These are phyloP conservation scores for Elgaria multicarinata DNA, from an alignment of 2,113 vertebrate species.

Conservation along the genomic window DNA sequence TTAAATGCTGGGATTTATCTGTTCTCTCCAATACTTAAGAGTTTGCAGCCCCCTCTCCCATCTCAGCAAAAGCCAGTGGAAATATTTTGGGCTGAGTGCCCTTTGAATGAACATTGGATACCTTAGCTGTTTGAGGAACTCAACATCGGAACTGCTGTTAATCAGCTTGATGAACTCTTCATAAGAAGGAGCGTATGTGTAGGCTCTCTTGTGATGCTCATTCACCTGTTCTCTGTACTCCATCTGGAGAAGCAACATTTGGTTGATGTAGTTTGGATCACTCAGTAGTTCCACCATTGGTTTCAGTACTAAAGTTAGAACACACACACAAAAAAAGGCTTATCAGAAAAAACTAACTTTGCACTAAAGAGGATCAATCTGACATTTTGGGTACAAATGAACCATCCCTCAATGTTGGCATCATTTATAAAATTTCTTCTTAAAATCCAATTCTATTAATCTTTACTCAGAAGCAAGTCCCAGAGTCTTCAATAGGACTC, in stretches of 20 bases:
- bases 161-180: conserved; percentile 99
- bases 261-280: conserved; percentile 96
- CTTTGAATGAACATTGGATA: conserved; percentile 65
- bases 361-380: background rate
- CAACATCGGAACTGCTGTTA: conserved; percentile 90
- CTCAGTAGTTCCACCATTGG: conserved; percentile 94
- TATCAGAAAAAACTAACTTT: conserved; percentile 14
- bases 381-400: conserved; percentile 13
- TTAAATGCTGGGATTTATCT: conserved; percentile 7
- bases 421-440: background rate
- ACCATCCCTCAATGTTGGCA: background rate
- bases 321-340: background rate
- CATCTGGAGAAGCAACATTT: conserved; percentile 92
- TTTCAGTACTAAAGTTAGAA: conserved; percentile 85
- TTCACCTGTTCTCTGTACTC: conserved; percentile 94
- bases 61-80: conserved; percentile 7
- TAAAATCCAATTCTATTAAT: background rate
- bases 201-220: conserved; percentile 95
- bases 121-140: conserved; percentile 99
- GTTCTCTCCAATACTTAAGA: conserved; percentile 15
- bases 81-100: conserved; percentile 26
- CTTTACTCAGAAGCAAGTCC: background rate
- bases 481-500: background rate
- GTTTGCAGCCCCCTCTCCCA: background rate
- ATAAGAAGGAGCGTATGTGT: conserved; percentile 97